A percentile compares a stretch with the other conserved stretches of the same genome.
Evolutionary conservation across 2,113 vertebrate species (phyloP).

Genomic region (Grantiella picta): DNA sequence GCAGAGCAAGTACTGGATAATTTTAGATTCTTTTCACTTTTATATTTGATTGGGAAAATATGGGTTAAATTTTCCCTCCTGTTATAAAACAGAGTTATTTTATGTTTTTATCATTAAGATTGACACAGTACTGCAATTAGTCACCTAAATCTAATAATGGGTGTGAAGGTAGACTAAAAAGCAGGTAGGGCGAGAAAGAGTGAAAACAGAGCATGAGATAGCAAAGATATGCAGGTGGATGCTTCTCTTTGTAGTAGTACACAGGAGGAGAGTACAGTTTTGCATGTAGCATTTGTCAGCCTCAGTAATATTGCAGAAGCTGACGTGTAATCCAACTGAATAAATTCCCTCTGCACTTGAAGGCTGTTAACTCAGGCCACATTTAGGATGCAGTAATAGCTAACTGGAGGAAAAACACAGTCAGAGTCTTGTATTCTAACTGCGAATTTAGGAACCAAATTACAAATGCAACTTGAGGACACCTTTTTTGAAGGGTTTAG

Average conservation of each 20-base stretch:
- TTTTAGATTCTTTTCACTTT: not conserved
- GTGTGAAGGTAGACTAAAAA: not conserved
- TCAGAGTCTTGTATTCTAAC: not conserved
- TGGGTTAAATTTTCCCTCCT: not conserved
- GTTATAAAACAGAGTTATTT: not conserved
- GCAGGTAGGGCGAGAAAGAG: not conserved
- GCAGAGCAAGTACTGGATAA: not conserved
- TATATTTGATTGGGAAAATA: not conserved
- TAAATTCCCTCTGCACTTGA: not conserved
- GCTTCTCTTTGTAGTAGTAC: not conserved
- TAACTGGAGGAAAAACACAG: not conserved
- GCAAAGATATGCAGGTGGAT: not conserved
- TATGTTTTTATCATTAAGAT: not conserved
- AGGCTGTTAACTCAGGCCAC: not conserved
- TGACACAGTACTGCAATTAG: not conserved
- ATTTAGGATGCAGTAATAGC: not conserved
- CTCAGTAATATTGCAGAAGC: not conserved
- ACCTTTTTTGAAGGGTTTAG: not conserved
- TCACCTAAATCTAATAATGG: not conserved
- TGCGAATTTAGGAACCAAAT: not conserved
- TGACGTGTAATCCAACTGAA: not conserved
- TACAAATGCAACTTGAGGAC: not conserved
- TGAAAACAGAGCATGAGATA: not conserved
- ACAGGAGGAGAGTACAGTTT: not conserved
- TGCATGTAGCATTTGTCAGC: not conserved